Conservation (phyloP, 2,113 vertebrate species). For the Turnix velox region DNA sequence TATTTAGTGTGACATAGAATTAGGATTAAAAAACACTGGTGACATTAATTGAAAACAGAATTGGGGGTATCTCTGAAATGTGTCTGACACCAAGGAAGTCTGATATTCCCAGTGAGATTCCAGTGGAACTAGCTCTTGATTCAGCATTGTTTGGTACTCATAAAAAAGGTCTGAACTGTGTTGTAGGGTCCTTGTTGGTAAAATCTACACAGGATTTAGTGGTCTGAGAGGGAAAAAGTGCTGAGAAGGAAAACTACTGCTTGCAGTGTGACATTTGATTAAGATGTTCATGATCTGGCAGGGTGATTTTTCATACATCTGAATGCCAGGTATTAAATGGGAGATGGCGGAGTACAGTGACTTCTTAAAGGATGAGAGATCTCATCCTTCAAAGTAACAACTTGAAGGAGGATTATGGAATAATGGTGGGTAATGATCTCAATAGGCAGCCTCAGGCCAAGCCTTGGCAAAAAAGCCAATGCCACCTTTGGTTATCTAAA, state of each 20-base stretch:
- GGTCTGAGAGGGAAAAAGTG: not conserved
- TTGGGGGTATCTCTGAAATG: not conserved
- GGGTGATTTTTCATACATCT: not conserved
- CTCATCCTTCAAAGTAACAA: not conserved
- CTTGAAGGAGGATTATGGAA: not conserved
- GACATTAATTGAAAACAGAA: not conserved
- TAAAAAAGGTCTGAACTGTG: not conserved
- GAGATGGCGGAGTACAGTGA: not conserved
- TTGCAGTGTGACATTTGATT: not conserved
- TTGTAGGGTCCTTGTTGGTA: rapidly evolving
- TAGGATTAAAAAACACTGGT: not conserved
- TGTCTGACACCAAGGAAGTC: not conserved
- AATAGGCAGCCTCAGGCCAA: not conserved
- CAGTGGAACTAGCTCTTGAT: not conserved
- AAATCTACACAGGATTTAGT: not conserved
- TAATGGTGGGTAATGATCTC: not conserved
- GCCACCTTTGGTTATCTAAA: not conserved
- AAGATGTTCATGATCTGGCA: not conserved
- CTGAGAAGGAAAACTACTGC: not conserved
- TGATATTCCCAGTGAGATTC: not conserved
- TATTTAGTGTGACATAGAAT: not conserved
- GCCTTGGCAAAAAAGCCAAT: not conserved
- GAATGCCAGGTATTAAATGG: not conserved
- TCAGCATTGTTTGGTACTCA: not conserved
- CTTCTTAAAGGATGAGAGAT: not conserved